Percentiles rank a stretch among this genome's conserved stretches.
phyloP scores from a whole-genome alignment of 2,113 vertebrate genomes.

The Notarius quadriscutis region DNA sequence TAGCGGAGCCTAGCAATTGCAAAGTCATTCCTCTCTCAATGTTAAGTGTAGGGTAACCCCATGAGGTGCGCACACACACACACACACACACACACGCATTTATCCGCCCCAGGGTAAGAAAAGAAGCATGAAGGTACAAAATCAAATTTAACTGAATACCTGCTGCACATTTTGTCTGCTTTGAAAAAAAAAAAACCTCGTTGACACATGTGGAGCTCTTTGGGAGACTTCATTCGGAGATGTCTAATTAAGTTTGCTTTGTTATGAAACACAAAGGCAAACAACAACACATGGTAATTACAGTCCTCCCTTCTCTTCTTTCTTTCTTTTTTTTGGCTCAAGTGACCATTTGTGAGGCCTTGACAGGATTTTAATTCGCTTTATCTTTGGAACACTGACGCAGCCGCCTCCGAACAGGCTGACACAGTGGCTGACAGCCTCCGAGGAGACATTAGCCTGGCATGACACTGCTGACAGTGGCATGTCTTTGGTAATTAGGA shows the following conservation, averaged over 20 bases:
- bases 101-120: constrained; percentile 32
- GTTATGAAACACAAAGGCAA: constrained; percentile 51
- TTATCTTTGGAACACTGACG: constrained; percentile 43
- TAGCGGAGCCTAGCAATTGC: constrained; percentile 38
- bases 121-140: constrained; percentile 35
- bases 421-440: constrained; percentile 51
- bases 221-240: constrained; percentile 43
- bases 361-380: constrained; percentile 55
- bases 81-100: background rate
- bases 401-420: constrained; percentile 42
- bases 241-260: constrained; percentile 59
- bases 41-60: constrained; percentile 47
- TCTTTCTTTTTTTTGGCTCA: constrained; percentile 44
- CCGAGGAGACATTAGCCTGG: constrained; percentile 49
- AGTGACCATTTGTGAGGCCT: constrained; percentile 51
- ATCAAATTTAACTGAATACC: constrained; percentile 54
- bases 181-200: constrained; percentile 15
- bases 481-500: constrained; percentile 56
- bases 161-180: constrained; percentile 28
- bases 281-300: constrained; percentile 55
- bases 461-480: constrained; percentile 54
- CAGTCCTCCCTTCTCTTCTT: constrained; percentile 27
- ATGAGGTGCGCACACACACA: background rate
- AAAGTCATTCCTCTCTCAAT: constrained; percentile 48
- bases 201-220: constrained; percentile 43